These are phyloP conservation scores for Hoplias malabaricus DNA, from an alignment of 2,113 vertebrate genomes.

Conservation along the genomic window DNA sequence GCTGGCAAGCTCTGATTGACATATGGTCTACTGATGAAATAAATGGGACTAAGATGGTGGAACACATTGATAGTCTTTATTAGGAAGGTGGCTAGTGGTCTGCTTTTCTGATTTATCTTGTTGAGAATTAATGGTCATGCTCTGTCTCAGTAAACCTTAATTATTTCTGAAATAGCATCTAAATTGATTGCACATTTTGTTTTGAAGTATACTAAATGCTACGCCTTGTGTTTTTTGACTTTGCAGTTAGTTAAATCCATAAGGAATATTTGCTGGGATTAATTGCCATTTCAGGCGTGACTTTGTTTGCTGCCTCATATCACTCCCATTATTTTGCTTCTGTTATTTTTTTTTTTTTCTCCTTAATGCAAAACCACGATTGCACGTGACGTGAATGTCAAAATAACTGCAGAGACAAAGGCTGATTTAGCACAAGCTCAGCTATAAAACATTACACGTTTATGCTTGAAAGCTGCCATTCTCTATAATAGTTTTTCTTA, in stretches of 20 bases:
- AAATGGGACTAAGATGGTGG: slow-evolving; percentile 18
- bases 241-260: neutral
- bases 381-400: neutral
- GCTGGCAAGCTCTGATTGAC: slow-evolving; percentile 21
- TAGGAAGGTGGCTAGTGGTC: neutral
- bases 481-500: slow-evolving; percentile 17
- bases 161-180: neutral
- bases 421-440: neutral
- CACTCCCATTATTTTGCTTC: neutral
- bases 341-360: neutral
- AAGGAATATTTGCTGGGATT: neutral
- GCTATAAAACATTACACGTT: neutral
- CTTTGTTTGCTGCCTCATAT: neutral
- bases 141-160: neutral
- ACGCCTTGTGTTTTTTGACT: neutral
- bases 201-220: neutral
- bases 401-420: neutral
- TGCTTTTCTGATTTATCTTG: neutral
- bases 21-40: slow-evolving; percentile 33
- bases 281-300: neutral
- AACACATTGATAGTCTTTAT: slow-evolving; percentile 5
- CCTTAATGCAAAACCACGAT: neutral
- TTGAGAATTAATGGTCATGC: neutral
- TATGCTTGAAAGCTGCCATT: neutral
- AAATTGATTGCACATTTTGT: slow-evolving; percentile 1